Percentiles rank a stretch among this genome's conserved stretches.
These are phyloP conservation scores for Odontamblyopus rebecca DNA, from an alignment of 2,797 vertebrate species.

Conservation along the genomic window DNA sequence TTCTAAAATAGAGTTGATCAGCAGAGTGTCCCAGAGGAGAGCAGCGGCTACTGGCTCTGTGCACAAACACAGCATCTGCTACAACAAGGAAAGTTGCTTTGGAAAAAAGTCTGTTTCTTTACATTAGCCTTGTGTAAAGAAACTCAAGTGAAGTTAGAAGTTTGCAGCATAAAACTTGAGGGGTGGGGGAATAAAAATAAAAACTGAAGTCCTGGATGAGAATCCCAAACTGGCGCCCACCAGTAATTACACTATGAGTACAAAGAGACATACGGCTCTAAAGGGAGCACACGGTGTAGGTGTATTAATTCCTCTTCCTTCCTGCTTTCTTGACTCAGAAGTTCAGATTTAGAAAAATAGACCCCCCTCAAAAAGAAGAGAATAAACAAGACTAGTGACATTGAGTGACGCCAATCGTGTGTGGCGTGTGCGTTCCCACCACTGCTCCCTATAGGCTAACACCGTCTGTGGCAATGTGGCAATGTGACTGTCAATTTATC, in stretches of 20 bases:
- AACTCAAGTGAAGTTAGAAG: constrained; percentile 54
- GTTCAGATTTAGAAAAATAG: constrained; percentile 74
- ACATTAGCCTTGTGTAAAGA: constrained; percentile 37
- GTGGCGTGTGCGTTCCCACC: constrained; percentile 68
- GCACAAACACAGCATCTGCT: constrained; percentile 44
- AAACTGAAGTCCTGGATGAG: constrained; percentile 50
- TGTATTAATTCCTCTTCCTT: constrained; percentile 74
- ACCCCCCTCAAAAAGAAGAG: constrained; percentile 56
- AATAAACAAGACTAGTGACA: constrained; percentile 70
- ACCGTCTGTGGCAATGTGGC: constrained; percentile 71
- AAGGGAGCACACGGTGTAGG: constrained; percentile 72
- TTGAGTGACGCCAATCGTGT: constrained; percentile 73
- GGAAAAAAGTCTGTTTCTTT: constrained; percentile 22
- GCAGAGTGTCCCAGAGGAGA: constrained; percentile 31
- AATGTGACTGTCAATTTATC: constrained; percentile 82
- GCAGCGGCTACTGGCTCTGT: constrained; percentile 17
- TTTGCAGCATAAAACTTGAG: constrained; percentile 43
- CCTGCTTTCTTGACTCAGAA: constrained; percentile 72
- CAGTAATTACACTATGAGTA: constrained; percentile 70
- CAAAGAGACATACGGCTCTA: constrained; percentile 71
- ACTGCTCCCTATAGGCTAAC: constrained; percentile 73
- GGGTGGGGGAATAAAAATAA: constrained; percentile 28
- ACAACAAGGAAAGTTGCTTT: constrained; percentile 45
- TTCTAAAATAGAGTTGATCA: constrained; percentile 39
- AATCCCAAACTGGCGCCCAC: constrained; percentile 69